Conservation (phyloP, 1,140 invertebrate species). For the Diorhabda carinulata region DNA sequence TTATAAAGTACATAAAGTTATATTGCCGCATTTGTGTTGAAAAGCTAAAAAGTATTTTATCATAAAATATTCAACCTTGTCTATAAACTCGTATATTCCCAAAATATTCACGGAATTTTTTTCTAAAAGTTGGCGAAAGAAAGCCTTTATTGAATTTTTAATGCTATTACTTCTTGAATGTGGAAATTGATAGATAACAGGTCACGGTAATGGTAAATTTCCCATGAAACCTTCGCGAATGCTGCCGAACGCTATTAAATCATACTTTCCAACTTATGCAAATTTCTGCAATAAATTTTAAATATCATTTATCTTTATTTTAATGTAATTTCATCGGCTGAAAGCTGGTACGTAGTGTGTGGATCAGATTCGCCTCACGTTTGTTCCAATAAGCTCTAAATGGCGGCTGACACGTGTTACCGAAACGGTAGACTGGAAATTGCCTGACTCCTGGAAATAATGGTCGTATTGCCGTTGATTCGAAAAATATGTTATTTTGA, state of each 20-base stretch:
- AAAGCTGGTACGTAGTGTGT: not conserved
- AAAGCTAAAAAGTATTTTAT: no score
- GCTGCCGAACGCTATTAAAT: conserved; percentile 6
- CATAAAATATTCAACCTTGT: no score
- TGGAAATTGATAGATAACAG: not conserved
- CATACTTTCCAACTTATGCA: conserved; percentile 9
- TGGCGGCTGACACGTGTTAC: conserved; percentile 7
- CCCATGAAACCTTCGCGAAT: conserved; percentile 1
- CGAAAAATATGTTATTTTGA: conserved; percentile 3
- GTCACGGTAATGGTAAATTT: not conserved
- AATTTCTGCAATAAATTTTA: conserved; percentile 10
- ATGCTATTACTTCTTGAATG: no score
- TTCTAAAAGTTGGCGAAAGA: no score
- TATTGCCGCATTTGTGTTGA: no score
- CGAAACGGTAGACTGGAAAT: not conserved
- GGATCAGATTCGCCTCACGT: conserved; percentile 5
- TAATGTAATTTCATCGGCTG: conserved; percentile 7
- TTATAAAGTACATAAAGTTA: no score
- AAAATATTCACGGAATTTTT: no score
- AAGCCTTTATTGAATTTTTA: no score
- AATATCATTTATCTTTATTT: conserved; percentile 13
- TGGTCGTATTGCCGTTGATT: not conserved
- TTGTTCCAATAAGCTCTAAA: conserved; percentile 9
- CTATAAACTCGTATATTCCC: no score
- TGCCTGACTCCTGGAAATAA: not conserved